Conservation (phyloP, 2,888 invertebrate species). For the Cryptus armator region DNA sequence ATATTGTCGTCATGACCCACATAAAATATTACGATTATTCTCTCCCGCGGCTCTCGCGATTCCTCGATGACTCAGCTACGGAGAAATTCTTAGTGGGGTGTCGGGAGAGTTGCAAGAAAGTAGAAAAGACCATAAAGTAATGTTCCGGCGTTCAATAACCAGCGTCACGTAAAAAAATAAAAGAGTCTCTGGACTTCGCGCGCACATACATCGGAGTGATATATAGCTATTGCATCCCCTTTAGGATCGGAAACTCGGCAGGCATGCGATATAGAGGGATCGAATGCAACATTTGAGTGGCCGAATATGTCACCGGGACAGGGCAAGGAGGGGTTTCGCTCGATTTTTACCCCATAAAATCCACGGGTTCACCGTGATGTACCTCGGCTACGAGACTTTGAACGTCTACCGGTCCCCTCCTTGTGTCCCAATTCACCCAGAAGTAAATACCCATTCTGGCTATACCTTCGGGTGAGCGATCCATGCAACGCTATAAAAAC, state of each 20-base stretch:
- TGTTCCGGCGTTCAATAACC: slow-evolving; percentile 18
- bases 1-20: slow-evolving; percentile 10
- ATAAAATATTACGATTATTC: slow-evolving; percentile 17
- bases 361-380: slow-evolving; percentile 39
- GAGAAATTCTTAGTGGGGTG: background rate
- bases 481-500: slow-evolving; percentile 57
- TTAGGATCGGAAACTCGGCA: background rate
- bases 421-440: slow-evolving; percentile 44
- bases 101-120: background rate
- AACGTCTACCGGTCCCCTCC: slow-evolving; percentile 1
- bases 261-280: slow-evolving; percentile 36
- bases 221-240: too few species aligned
- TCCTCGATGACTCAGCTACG: background rate
- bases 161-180: background rate
- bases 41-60: background rate
- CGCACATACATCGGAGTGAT: too few species aligned
- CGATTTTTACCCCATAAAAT: slow-evolving; percentile 57
- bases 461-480: slow-evolving; percentile 44
- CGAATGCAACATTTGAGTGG: slow-evolving; percentile 44
- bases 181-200: background rate
- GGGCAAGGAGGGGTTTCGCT: slow-evolving; percentile 9
- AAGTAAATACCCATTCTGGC: slow-evolving; percentile 38
- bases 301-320: slow-evolving; percentile 38
- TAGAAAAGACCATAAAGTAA: slow-evolving; percentile 6
- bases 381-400: background rate